A percentile compares a stretch with the other conserved stretches of the same genome.
These are phyloP conservation scores for Liolophura sinensis DNA, from an alignment of 1,140 invertebrate genomes.

Conservation along the genomic window DNA sequence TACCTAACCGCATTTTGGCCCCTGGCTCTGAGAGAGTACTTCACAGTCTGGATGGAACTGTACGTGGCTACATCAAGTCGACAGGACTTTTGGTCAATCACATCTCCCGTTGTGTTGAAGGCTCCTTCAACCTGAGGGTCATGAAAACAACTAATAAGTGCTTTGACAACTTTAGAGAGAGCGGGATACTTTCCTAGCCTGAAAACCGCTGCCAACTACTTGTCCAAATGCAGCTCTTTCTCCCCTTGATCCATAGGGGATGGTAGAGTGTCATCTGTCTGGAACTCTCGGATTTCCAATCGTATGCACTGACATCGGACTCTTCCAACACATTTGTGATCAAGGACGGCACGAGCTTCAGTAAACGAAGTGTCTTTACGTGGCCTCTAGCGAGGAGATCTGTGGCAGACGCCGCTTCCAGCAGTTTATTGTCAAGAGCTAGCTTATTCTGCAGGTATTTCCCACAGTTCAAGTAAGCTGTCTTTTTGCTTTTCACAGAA, in stretches of 20 bases:
- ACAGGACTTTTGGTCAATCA: conserved; percentile 20
- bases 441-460: conserved; percentile 22
- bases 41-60: conserved; percentile 21
- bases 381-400: conserved; percentile 18
- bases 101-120: conserved; percentile 22
- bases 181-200: conserved; percentile 10
- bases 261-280: too few species aligned
- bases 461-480: conserved; percentile 15
- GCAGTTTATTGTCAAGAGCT: conserved; percentile 14
- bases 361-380: conserved; percentile 2
- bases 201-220: conserved; percentile 9
- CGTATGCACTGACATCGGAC: conserved; percentile 9
- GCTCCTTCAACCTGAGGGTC: conserved; percentile 17
- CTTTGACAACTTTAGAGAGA: conserved; percentile 11
- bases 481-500: too few species aligned
- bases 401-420: conserved; percentile 18
- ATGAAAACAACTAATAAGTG: conserved; percentile 22
- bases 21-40: conserved; percentile 14
- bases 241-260: too few species aligned
- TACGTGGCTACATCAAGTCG: conserved; percentile 18
- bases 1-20: conserved; percentile 7
- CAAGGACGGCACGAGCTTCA: conserved; percentile 13
- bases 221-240: conserved; percentile 9
- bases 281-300: conserved; percentile 13
- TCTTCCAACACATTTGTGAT: conserved; percentile 14